Evolutionary conservation across 2,888 invertebrate species (phyloP).

Genomic region (Erebia palarica): DNA sequence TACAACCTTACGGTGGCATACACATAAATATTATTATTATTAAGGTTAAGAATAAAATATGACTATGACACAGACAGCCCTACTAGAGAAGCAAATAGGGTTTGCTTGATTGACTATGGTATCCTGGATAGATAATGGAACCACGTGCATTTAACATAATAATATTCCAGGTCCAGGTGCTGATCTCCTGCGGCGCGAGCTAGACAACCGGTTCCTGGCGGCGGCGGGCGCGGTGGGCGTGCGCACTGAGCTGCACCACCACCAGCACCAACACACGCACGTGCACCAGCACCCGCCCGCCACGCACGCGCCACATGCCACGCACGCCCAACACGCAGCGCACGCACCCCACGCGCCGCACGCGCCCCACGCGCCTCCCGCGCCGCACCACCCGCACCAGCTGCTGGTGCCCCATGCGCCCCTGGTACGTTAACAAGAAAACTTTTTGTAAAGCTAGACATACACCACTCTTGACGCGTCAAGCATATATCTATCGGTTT

Average conservation of each 20-base stretch:
- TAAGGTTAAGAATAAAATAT: no score
- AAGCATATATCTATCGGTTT: no score
- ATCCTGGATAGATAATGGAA: no score
- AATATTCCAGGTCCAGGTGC: conserved; percentile 80
- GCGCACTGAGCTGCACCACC: conserved; percentile 95
- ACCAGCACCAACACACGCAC: conserved; percentile 96
- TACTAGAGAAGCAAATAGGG: no score
- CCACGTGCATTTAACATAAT: not conserved
- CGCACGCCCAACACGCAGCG: conserved; percentile 84
- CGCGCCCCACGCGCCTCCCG: conserved; percentile 46
- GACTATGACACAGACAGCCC: no score
- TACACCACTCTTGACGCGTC: no score
- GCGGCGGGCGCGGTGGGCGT: conserved; percentile 88
- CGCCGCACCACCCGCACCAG: conserved; percentile 60
- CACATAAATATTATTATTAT: no score
- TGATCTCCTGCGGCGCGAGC: conserved; percentile 92
- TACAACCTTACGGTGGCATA: no score
- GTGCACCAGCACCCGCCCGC: conserved; percentile 92
- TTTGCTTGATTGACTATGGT: no score
- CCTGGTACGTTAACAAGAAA: conserved; percentile 79
- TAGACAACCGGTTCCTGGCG: conserved; percentile 95
- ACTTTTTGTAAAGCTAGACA: no score
- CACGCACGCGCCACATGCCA: conserved; percentile 88
- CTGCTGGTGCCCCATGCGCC: conserved; percentile 65
- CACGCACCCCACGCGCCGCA: conserved; percentile 86